A percentile compares a stretch with the other conserved stretches of the same genome.
These are phyloP conservation scores for Urocyon cinereoargenteus DNA, from an alignment of 2,797 vertebrate species.

Conservation along the genomic window DNA sequence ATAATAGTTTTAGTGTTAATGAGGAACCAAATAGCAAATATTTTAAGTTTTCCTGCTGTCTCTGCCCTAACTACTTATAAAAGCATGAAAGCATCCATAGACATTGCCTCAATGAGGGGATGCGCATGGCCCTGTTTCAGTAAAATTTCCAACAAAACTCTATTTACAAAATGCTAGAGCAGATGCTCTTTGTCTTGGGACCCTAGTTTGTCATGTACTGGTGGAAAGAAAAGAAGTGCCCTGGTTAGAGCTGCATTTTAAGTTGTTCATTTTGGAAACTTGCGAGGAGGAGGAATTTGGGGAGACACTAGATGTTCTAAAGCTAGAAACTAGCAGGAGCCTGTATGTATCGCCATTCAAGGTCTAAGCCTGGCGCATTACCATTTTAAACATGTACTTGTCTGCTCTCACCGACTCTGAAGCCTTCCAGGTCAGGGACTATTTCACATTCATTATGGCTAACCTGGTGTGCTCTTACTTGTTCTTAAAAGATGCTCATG, in stretches of 20 bases:
- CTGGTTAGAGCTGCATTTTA: background rate
- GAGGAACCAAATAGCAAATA: background rate
- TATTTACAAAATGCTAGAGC: background rate
- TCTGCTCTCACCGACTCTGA: background rate
- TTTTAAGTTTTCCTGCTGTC: background rate
- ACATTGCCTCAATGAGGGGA: background rate
- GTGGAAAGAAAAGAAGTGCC: background rate
- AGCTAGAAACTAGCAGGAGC: background rate
- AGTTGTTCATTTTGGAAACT: background rate
- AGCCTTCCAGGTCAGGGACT: slow-evolving; percentile 50
- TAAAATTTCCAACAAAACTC: background rate
- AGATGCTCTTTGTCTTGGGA: background rate
- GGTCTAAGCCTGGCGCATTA: background rate
- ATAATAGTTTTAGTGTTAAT: background rate
- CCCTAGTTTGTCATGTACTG: background rate
- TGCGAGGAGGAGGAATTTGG: background rate
- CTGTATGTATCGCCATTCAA: background rate
- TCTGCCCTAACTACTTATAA: background rate
- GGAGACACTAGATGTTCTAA: background rate
- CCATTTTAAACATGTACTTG: background rate
- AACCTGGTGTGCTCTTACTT: slow-evolving; percentile 22
- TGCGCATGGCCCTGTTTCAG: too few relatives aligned
- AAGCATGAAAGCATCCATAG: background rate
- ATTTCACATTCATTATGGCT: slow-evolving; percentile 5
- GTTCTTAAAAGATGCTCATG: slow-evolving; percentile 56